Base-by-base conservation (phyloP, 1,140 invertebrate species). In the Palaemon carinicauda region DNA sequence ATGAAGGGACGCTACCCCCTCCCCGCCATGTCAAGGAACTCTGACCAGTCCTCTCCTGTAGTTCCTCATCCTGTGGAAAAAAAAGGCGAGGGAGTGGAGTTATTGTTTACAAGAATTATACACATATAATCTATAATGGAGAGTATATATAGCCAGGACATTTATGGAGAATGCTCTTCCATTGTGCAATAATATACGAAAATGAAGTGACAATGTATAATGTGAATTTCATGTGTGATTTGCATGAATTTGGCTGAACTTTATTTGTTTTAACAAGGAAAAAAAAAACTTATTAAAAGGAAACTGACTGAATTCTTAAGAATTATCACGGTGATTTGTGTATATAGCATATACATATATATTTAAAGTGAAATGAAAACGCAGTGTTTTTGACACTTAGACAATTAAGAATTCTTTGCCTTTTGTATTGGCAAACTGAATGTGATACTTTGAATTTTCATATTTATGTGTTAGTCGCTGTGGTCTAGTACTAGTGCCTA, bases 401-500 rank as follows among this genome's bases (percentile, higher is more conserved):
- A 29, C 24, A 24, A 29, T 24, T 19, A 29, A 29, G 69, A 73
- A 9, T 24, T 24, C 17, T 24, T 73, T 73, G 69, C 17, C 27
- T 73, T n/a, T 24, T 21, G 33, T 73, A 73, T 29, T 15, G 75
- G 65, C 75, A 78, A 78, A 51, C 50, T 86, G 83, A 86, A 71
- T 86, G 83, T 86, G 83, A 86, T 86, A 86, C 65, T 80, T 80
- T 53, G 77, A 41, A 86, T 69, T 86, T 41, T 74, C 80, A 69
- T 80, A 80, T 86, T 86, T 79, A 73, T 86, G 83, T 86, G 82
- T 85, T 85, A 86, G 83, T 86, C 77, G 75, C 83, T 86, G 83
- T 86, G 83, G 75, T 86, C 83, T 86, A 86, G 83, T 86, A 65
- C 75, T 86, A 86, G 83, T 86, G 83, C 83, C 83, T 86, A 86